Evolutionary conservation across 1,140 invertebrate species (phyloP).

Genomic region (Babylonia areolata): DNA sequence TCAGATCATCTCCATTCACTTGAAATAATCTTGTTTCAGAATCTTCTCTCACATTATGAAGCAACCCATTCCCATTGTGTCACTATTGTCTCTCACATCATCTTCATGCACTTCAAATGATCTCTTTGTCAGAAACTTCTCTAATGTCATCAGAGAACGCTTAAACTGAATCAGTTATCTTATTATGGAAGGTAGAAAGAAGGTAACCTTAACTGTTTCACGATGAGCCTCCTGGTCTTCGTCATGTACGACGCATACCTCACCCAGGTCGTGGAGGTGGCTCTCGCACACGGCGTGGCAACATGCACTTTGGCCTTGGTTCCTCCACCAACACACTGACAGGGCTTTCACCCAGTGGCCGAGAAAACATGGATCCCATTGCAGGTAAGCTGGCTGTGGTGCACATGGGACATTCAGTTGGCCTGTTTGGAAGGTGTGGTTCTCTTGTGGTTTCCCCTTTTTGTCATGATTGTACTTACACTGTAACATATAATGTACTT

Average conservation of each 20-base stretch:
- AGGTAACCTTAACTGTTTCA: slow-evolving; percentile 80
- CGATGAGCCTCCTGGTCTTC: slow-evolving; percentile 90
- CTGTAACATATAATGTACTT: too few species aligned
- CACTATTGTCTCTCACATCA: too few species aligned
- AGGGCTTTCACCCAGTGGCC: slow-evolving; percentile 84
- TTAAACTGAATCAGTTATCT: too few species aligned
- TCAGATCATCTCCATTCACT: too few species aligned
- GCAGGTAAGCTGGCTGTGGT: slow-evolving; percentile 72
- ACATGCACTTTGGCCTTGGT: slow-evolving; percentile 86
- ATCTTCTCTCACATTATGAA: too few species aligned
- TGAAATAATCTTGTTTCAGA: too few species aligned
- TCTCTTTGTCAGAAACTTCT: too few species aligned
- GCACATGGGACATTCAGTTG: not conserved
- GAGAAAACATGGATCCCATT: slow-evolving; percentile 94
- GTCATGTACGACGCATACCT: slow-evolving; percentile 90
- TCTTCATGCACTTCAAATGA: too few species aligned
- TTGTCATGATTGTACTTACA: too few species aligned
- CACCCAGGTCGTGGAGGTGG: slow-evolving; percentile 86
- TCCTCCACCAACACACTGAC: slow-evolving; percentile 84
- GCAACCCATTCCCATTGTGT: too few species aligned
- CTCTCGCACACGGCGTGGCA: slow-evolving; percentile 84
- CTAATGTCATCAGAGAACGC: too few species aligned
- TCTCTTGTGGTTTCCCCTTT: not conserved
- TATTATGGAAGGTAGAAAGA: too few species aligned
- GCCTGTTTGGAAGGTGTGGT: not conserved